phyloP scores from a whole-genome alignment of 2,888 invertebrate genomes.

The Mesorhabditis sp. region DNA sequence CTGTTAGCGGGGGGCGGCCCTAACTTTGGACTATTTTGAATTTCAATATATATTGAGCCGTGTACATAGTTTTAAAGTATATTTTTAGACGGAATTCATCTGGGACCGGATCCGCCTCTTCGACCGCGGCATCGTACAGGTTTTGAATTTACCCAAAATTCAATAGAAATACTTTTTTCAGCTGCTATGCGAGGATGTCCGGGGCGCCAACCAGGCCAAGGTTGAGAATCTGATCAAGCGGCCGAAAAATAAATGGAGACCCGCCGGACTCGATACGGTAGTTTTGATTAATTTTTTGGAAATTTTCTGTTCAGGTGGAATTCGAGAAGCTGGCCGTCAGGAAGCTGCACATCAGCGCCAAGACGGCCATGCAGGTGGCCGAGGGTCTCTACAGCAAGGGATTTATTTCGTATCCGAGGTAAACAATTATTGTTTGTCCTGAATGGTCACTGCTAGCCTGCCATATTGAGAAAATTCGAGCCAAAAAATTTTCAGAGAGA shows the following conservation, averaged over 20 bases:
- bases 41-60: not conserved
- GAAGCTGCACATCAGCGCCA: constrained; percentile 85
- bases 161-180: constrained; percentile 15
- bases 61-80: not conserved
- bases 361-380: constrained; percentile 89
- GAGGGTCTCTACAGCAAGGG: constrained; percentile 93
- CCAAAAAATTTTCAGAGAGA: too few species aligned
- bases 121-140: constrained; percentile 77
- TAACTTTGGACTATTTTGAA: not conserved
- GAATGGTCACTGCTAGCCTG: too few species aligned
- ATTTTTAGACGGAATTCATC: constrained; percentile 35
- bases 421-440: too few species aligned
- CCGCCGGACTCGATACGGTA: constrained; percentile 85
- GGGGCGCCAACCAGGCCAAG: constrained; percentile 47
- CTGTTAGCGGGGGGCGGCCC: not conserved
- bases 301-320: constrained; percentile 67
- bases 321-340: constrained; percentile 88
- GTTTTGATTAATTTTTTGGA: constrained; percentile 64
- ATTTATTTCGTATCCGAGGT: constrained; percentile 90
- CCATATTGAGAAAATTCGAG: too few species aligned
- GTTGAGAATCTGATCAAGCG: constrained; percentile 69
- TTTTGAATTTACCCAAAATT: constrained; percentile 17
- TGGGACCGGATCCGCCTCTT: constrained; percentile 67
- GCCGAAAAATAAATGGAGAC: constrained; percentile 92
- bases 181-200: constrained; percentile 43